phyloP scores from a whole-genome alignment of 2,113 vertebrate species.

The Erpornis zantholeuca region DNA sequence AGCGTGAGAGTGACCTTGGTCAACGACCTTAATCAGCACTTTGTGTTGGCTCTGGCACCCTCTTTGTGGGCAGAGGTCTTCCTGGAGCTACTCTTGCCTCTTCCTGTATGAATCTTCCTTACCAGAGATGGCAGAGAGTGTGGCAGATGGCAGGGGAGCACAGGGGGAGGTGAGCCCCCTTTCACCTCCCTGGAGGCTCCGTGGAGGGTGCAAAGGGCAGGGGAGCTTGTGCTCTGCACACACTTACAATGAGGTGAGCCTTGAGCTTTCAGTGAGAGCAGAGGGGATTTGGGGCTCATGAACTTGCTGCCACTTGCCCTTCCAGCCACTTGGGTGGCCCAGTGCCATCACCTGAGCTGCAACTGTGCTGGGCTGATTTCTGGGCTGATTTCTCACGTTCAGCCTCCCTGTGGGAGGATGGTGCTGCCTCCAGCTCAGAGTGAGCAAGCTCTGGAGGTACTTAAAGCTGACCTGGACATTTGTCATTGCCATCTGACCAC shows the following conservation, averaged over 20 bases:
- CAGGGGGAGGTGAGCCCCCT: accelerated
- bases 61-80: background rate
- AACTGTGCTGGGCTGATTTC: accelerated
- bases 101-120: background rate
- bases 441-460: background rate
- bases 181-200: background rate
- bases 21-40: background rate
- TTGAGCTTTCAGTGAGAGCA: background rate
- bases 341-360: background rate
- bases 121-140: background rate
- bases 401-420: background rate
- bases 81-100: background rate
- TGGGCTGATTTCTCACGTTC: background rate
- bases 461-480: background rate
- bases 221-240: background rate
- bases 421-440: background rate
- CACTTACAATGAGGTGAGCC: background rate
- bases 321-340: accelerated
- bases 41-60: background rate
- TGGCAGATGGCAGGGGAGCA: background rate
- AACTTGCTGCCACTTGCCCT: background rate
- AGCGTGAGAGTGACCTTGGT: background rate
- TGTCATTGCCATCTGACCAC: background rate
- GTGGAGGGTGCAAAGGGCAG: accelerated
- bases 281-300: background rate